Base-by-base conservation (phyloP, 2,888 invertebrate species). In the Nasonia oneida region DNA sequence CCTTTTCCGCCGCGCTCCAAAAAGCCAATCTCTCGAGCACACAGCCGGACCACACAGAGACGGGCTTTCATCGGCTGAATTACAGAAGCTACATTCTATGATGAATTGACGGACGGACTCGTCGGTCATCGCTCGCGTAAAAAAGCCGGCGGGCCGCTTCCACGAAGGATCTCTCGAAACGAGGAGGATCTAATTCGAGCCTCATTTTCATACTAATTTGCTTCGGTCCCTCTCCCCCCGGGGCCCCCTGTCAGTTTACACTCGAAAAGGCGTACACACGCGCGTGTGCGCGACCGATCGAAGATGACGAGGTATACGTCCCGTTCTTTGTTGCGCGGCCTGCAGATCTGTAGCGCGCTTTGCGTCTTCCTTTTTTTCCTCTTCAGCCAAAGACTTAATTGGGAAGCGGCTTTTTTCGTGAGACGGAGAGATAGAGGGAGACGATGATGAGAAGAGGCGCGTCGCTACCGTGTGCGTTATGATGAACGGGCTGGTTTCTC, bases 31-130 rank as follows among this genome's bases (percentile, higher is more conserved):
- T 76, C 64, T 10, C 50, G 78, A 47, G 14, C 77, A 57, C 71
- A 73, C 57, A 73, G 33, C 29, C 33, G 76, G 85, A 82, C 85
- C 85, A 85, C 85, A 85, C 85, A 82, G 39, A 57, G 37, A 33
- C 37, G n/a, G 88, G 88, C 87, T 88, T 89, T 89, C 89, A 88
- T 85, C 87, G 86, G 87, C 88, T 90, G 89, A 91, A 92, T 93
- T 92, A 92, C 93, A 92, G 91, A 91, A 92, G 92, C 91, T 91
- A 61, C 91, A 91, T 92, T 92, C 92, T 93, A 93, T 93, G 92
- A 93, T 92, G 92, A 91, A 92, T 92, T 91, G 91, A 80, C 71
- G 53, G 64, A 29, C 53, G 53, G 64, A 29, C 53, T 42, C 33
- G 23, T 42, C 79, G 47, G 42, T 10, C 42, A 67, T 57, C 42